Base-by-base conservation (phyloP, 2,113 vertebrate genomes). In the Nicator chloris region DNA sequence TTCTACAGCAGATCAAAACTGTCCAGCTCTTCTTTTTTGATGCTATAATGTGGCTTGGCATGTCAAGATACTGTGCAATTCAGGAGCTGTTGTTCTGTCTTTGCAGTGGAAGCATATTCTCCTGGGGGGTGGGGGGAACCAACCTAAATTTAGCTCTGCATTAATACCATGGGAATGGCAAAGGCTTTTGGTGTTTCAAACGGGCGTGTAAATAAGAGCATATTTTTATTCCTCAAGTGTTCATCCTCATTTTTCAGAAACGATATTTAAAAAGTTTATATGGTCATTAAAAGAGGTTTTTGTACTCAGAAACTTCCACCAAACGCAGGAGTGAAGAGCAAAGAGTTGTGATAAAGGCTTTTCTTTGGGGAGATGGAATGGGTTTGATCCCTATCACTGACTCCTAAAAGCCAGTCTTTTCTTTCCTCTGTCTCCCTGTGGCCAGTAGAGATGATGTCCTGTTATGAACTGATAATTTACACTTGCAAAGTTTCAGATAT, bases 21-120 rank as follows among this genome's bases (percentile, higher is more conserved):
- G 56, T 69, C 82, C 86, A 63, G 79, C 69, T 94, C 70, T 78
- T 86, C 77, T 84, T 65, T 82, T 91, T 70, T 65, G 60, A 28
- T 37, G 49, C 66, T 89, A 1, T 93, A 86, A 93, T 78, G 73
- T 87, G 89, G 77, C 51, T 95, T 97, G 96, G 57, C 89, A 91
- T 49, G 77, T 86, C 69, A 31, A 64, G 47, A 68, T 79, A 71
- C 11, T 70, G 54, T 84, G 86, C 53, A 72, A 19, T 7, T 71
- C 45, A n/a, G 53, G 83, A 91, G 77, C 69, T 9, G 24, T 72
- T 86, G 66, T 90, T 94, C 76, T 92, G 64, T 9, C 50, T 63
- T 77, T 90, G 88, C 82, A 88, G 66, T 13, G 68, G 66, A 92
- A 88, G 61, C 12, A 5, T 80, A 30, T 82, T 80, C 59, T 90